Evolutionary conservation across 1,140 invertebrate species (phyloP).

Genomic region (Carposina sasakii): DNA sequence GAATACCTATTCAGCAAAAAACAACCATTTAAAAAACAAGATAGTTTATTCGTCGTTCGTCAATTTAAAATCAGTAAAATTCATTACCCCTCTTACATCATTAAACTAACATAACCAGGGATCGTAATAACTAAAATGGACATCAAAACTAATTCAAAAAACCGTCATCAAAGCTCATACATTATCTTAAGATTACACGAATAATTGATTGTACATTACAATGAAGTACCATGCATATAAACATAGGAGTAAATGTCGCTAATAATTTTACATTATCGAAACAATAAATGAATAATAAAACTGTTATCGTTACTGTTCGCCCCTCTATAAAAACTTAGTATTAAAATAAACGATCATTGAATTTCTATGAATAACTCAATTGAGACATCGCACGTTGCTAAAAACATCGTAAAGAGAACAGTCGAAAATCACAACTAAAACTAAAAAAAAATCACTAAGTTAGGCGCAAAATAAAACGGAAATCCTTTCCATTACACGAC

Average conservation of each 20-base stretch:
- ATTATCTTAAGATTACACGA: too few relatives aligned
- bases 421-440: conserved; percentile 30
- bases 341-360: conserved; percentile 33
- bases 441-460: conserved; percentile 49
- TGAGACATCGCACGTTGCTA: background rate
- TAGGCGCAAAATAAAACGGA: conserved; percentile 42
- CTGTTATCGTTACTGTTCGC: conserved; percentile 36
- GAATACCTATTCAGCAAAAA: too few relatives aligned
- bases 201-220: conserved; percentile 46
- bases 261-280: conserved; percentile 57
- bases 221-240: conserved; percentile 53
- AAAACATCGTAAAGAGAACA: conserved; percentile 28
- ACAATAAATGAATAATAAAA: conserved; percentile 72
- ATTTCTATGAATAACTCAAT: background rate
- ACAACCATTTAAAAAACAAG: too few relatives aligned
- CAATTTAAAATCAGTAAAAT: too few relatives aligned
- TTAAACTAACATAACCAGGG: too few relatives aligned
- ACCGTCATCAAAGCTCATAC: conserved; percentile 54
- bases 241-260: conserved; percentile 48
- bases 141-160: too few relatives aligned
- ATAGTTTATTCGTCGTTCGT: too few relatives aligned
- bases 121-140: too few relatives aligned
- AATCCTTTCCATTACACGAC: conserved; percentile 28
- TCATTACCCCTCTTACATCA: too few relatives aligned
- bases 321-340: conserved; percentile 23